Conservation (phyloP, 2,888 invertebrate genomes). For the Nemotelus pantherinus region DNA sequence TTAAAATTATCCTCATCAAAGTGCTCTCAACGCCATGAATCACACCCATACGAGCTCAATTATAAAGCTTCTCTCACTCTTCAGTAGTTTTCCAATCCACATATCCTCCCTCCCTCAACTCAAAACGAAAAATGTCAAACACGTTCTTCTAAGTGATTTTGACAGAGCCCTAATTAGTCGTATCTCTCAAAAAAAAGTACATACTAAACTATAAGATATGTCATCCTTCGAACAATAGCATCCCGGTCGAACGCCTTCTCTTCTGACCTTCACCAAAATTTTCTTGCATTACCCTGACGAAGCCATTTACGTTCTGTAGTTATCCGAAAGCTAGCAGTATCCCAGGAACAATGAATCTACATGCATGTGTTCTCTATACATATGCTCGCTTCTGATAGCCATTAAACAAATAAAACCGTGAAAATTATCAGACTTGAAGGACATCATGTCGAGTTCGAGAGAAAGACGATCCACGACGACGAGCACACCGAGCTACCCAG, state of each 20-base stretch:
- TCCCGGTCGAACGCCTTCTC: no score
- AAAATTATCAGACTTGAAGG: constrained; percentile 43
- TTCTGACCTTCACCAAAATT: no score
- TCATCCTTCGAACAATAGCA: no score
- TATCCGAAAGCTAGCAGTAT: not conserved
- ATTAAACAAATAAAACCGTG: constrained; percentile 37
- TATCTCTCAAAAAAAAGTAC: constrained; percentile 14
- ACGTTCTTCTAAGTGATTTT: constrained; percentile 32
- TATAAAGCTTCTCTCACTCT: no score
- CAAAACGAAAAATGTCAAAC: not conserved
- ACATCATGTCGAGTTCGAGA: constrained; percentile 31
- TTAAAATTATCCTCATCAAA: no score
- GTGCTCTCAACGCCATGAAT: no score
- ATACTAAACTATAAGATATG: no score
- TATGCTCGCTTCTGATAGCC: not conserved
- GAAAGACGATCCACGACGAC: not conserved
- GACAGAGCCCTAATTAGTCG: constrained; percentile 39
- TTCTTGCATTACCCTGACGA: constrained; percentile 13
- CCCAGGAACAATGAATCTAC: not conserved
- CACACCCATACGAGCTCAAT: no score
- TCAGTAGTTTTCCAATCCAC: no score
- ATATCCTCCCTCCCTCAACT: no score
- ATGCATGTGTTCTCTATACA: not conserved
- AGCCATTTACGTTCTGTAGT: not conserved
- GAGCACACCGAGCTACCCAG: no score